These are phyloP conservation scores for Barbus barbus DNA, from an alignment of 2,113 vertebrate species.

Conservation along the genomic window DNA sequence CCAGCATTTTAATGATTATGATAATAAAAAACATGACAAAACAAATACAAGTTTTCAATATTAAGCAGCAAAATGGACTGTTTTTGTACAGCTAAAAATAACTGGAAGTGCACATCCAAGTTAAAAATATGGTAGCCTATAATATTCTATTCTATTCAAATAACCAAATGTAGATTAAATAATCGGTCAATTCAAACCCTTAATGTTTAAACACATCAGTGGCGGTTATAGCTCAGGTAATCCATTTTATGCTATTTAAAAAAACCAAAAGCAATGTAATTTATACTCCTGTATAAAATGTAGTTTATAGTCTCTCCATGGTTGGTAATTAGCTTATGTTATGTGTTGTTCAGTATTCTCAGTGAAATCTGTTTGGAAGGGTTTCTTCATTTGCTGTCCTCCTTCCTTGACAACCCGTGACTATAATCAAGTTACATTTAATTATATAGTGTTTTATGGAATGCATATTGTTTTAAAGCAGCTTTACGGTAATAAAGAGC, in stretches of 20 bases:
- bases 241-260: neutral
- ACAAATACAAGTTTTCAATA: neutral
- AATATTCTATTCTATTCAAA: neutral
- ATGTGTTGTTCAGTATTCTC: too few relatives aligned
- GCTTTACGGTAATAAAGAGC: neutral
- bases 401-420: too few relatives aligned
- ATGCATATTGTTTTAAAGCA: neutral
- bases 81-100: neutral
- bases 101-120: neutral
- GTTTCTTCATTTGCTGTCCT: too few relatives aligned
- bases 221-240: neutral
- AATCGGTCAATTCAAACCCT: neutral
- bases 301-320: too few relatives aligned
- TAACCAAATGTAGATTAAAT: neutral
- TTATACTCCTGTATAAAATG: too few relatives aligned
- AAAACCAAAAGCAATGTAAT: neutral
- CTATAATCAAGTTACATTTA: neutral
- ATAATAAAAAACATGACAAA: neutral
- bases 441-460: too few relatives aligned
- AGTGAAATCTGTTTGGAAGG: too few relatives aligned
- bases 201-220: neutral
- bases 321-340: too few relatives aligned
- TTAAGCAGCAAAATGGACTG: neutral
- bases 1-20: neutral
- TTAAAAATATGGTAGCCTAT: neutral